Conservation (phyloP, 1,140 invertebrate genomes). For the Druon quercuslanigerum region DNA sequence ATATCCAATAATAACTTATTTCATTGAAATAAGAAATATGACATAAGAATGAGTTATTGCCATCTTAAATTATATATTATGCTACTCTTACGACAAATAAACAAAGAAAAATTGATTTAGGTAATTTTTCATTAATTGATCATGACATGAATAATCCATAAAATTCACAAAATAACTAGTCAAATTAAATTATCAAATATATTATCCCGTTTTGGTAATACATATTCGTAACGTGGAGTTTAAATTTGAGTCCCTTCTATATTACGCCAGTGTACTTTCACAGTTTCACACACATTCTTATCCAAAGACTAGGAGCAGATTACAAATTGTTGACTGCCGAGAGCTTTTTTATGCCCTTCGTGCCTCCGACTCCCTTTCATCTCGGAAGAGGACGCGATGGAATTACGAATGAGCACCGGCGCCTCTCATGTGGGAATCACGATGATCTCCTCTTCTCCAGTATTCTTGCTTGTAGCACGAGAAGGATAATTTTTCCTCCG, state of each 20-base stretch:
- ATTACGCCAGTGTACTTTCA: constrained; percentile 3
- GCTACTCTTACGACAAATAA: too few species aligned
- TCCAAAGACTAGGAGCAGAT: constrained; percentile 13
- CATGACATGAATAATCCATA: too few species aligned
- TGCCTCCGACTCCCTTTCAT: constrained; percentile 52
- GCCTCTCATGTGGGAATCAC: constrained; percentile 24
- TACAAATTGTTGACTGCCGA: constrained; percentile 14
- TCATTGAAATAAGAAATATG: too few species aligned
- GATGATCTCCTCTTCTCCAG: constrained; percentile 26
- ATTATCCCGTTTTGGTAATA: too few species aligned
- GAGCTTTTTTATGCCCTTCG: constrained; percentile 56
- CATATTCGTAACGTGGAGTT: neutral
- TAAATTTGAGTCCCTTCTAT: neutral
- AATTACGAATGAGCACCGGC: constrained; percentile 56
- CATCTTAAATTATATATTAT: too few species aligned
- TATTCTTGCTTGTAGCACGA: constrained; percentile 45
- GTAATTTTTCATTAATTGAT: too few species aligned
- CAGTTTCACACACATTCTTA: neutral
- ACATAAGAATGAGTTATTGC: too few species aligned
- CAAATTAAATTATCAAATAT: too few species aligned
- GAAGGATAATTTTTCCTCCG: constrained; percentile 48
- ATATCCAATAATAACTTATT: too few species aligned
- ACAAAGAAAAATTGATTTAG: too few species aligned
- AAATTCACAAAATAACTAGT: too few species aligned
- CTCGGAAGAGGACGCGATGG: constrained; percentile 50